A percentile compares a stretch with the other conserved stretches of the same genome.
Evolutionary conservation across 2,797 vertebrate genomes (phyloP).

Genomic region (Pseudotriccus pelzelni): DNA sequence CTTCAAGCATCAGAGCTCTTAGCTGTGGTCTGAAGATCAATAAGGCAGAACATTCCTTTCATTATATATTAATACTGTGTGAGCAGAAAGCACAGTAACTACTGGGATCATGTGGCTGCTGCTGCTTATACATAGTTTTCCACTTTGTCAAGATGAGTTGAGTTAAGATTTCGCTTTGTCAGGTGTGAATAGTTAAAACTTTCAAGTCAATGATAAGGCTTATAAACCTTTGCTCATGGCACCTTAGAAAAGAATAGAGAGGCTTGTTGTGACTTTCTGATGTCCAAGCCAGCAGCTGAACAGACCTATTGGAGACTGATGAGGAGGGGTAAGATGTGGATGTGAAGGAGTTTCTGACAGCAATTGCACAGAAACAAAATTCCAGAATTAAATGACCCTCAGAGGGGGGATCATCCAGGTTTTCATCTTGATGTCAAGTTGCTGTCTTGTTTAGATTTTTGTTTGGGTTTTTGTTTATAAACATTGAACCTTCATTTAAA

Average conservation of each 20-base stretch:
- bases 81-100: not conserved
- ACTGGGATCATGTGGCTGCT: not conserved
- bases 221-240: not conserved
- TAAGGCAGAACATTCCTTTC: conserved; percentile 50
- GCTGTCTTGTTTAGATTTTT: not conserved
- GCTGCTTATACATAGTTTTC: not conserved
- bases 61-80: conserved; percentile 17
- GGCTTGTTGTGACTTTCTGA: not conserved
- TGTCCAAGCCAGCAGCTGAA: not conserved
- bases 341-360: not conserved
- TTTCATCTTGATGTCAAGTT: not conserved
- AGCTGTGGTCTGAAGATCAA: conserved; percentile 54
- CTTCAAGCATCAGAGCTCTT: not conserved
- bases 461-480: not conserved
- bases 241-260: not conserved
- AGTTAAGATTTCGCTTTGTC: not conserved
- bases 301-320: not conserved
- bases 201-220: not conserved
- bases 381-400: not conserved
- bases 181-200: not conserved
- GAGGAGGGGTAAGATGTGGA: not conserved
- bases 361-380: not conserved
- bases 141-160: not conserved
- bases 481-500: not conserved
- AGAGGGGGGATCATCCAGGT: not conserved